Base-by-base conservation (phyloP, 37 sponge, comb jelly and placozoan genomes). In the Diacarnus erythraeanus region DNA sequence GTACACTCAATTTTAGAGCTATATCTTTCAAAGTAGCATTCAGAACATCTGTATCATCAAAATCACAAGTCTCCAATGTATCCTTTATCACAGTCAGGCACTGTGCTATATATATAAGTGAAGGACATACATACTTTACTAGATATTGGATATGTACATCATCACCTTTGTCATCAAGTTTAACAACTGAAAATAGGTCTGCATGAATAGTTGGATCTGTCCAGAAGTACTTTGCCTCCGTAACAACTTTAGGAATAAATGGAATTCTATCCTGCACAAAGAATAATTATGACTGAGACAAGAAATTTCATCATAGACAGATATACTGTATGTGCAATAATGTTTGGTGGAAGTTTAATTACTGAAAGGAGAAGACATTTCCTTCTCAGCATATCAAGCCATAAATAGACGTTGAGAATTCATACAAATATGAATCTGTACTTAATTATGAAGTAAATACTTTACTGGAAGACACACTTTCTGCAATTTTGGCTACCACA, bases 181-280 rank as follows among this genome's bases (percentile, higher is more conserved):
- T 54, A 36, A 74, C 31, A 30, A 33, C 12, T 2, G 35, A 31
- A 54, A 74, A 43, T 10, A 74, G 4, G 34, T 74, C 57, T 4
- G 57, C 17, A 26, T 12, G 3, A 1, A 74, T 54, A 26, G 41
- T 27, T 33, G 88, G 88, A 47, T 27, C 82, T 2, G 1, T 70
- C 88, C 88, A 87, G 57, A 87, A 87, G 64, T 82, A 87, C 0
- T 73, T 20, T 27, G 78, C 88, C 21, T 76, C 64, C 8, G 42
- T 41, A 25, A 67, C 74, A 0, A 87, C 42, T n/a, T 60, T 25
- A 38, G 76, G 77, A n/a, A 87, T 6, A 8, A 87, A 42, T 44
- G 61, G 77, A 3, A 81, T 42, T 34, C 88, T 81, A 23, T 81
- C 88, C 88, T 87, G 40, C 25, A 38, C 20, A n/a, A 5, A 59